Evolutionary conservation across 2,797 vertebrate species (phyloP).

Genomic region (Typhlichthys subterraneus): DNA sequence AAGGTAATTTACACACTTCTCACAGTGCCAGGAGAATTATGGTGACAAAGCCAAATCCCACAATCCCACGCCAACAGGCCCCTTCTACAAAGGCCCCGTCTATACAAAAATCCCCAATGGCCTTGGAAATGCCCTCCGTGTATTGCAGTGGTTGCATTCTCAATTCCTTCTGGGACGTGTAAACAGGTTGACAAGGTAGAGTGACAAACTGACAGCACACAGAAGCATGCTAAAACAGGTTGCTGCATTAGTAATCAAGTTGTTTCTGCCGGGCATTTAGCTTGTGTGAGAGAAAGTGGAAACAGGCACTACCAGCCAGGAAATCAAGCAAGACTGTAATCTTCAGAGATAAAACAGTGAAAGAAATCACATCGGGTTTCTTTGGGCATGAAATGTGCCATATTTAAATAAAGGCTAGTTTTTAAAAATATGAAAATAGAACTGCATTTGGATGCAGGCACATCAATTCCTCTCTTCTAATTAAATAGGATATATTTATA

Average conservation of each 20-base stretch:
- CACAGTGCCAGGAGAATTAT: slow-evolving; percentile 7
- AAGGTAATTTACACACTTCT: background rate
- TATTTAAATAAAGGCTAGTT: too few species aligned
- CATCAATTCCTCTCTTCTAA: background rate
- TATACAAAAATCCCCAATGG: slow-evolving; percentile 32
- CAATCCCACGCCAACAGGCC: background rate
- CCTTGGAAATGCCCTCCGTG: slow-evolving; percentile 40
- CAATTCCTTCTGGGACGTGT: slow-evolving; percentile 40
- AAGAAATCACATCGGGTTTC: background rate
- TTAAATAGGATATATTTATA: background rate
- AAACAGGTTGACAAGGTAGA: slow-evolving; percentile 51
- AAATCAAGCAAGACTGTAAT: slow-evolving; percentile 17
- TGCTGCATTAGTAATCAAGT: slow-evolving; percentile 52
- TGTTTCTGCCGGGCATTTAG: slow-evolving; percentile 38
- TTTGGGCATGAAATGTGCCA: too few species aligned
- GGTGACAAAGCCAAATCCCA: background rate
- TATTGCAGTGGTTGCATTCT: slow-evolving; percentile 35
- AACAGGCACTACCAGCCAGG: slow-evolving; percentile 11
- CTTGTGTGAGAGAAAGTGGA: slow-evolving; percentile 39
- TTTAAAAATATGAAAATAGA: background rate
- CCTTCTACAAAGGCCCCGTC: slow-evolving; percentile 18
- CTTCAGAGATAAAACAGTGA: background rate
- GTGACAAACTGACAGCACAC: slow-evolving; percentile 38
- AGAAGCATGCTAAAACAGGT: slow-evolving; percentile 32
- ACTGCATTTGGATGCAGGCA: background rate